Evolutionary conservation across 2,113 vertebrate genomes (phyloP), one percentile per base, ranked within the genome.

Genomic region (Calyptommatus sinebrachiatus): DNA sequence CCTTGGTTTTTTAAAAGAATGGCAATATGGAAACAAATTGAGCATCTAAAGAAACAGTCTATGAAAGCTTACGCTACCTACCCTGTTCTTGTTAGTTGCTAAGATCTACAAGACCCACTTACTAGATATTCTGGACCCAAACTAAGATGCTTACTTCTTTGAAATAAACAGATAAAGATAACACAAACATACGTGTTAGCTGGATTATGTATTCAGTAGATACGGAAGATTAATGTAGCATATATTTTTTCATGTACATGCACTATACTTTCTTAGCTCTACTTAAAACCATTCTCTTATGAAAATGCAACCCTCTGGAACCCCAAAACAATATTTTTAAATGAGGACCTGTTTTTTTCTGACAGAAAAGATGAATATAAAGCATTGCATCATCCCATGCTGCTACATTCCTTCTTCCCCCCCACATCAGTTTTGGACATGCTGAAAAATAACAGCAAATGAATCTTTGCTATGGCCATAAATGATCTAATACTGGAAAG

Each of bases 361-460:
- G 60, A 50, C 22, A n/a, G 35, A 8, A 28, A 35, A 70, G n/a
- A 41, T 6, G 7, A 69, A 69, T 31, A 28, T 12, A 53, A 60
- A 31, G 28, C 29, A 45, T 4, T 31, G 10, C 57, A 22, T 45
- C 31, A 5, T 1, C 50, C 68, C 20, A 8, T 28, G 50, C 61
- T 65, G 7, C 21, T 4, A 11, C 24, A 4, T 11, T 65, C n/a
- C 12, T 1, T 65, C 2, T 65, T n/a, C n/a, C 26, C 10, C 16
- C 35, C 31, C 29, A 5, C 11, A 22, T 48, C 67, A 45, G 8
- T 61, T 61, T 71, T 41, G 61, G 9, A 48, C 35, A 70, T 31
- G 8, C 8, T 71, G 46, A 79, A 71, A 79, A 79, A 71, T 71
- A 71, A 61, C 26, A 78, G 68, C 57, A 71, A 20, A 46, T 60